These are phyloP conservation scores for Liposcelis brunnea DNA, from an alignment of 2,888 invertebrate species.

Conservation along the genomic window DNA sequence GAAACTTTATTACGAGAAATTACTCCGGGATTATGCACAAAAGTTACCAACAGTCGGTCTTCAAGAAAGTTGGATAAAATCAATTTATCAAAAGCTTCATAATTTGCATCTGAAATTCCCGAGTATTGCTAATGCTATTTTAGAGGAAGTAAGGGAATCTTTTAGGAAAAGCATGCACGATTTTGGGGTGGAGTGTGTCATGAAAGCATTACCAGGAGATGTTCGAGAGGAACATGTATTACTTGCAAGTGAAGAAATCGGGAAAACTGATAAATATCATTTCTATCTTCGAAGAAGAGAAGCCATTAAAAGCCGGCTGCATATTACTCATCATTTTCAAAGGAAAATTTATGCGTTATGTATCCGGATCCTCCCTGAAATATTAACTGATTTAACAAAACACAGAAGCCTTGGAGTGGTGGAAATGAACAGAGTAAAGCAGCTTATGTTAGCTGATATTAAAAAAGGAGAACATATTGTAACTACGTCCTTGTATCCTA, in stretches of 20 bases:
- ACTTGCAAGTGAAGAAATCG: background rate
- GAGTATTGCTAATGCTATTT: background rate
- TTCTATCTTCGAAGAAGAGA: background rate
- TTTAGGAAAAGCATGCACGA: background rate
- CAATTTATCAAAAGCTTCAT: conserved; percentile 1
- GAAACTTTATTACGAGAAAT: background rate
- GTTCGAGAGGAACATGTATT: background rate
- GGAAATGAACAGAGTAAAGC: conserved; percentile 21
- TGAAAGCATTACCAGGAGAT: conserved; percentile 1
- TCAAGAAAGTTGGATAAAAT: background rate
- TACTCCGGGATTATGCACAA: conserved; percentile 17
- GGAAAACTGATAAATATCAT: background rate
- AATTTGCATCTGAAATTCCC: background rate
- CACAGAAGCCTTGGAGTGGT: conserved; percentile 15
- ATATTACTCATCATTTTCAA: background rate
- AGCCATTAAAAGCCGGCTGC: background rate
- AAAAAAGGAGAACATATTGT: conserved; percentile 26
- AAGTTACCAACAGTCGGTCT: conserved; percentile 16
- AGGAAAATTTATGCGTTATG: conserved; percentile 3
- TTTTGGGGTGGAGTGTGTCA: background rate
- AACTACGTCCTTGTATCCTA: conserved; percentile 28
- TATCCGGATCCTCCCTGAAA: conserved; percentile 7
- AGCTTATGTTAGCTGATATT: conserved; percentile 22
- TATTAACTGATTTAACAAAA: conserved; percentile 2
- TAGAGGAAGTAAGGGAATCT: background rate